Base-by-base conservation (phyloP, 64 coral and sea anemone species). In the Montipora sp. region DNA sequence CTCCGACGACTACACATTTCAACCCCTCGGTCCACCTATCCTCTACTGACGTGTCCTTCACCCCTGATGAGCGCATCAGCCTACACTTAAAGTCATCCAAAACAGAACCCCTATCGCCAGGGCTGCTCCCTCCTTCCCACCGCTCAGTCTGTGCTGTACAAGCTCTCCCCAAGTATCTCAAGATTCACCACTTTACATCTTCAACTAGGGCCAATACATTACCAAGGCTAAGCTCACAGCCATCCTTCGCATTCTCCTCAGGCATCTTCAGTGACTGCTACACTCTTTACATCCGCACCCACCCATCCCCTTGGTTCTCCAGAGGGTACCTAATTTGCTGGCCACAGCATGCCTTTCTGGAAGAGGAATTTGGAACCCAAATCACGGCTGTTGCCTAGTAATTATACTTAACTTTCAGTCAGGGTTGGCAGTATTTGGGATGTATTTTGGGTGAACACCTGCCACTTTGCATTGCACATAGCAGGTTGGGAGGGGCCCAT, bases 101-200 rank as follows among this genome's bases (percentile, higher is more conserved):
- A 79, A 79, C 77, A 18, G 77, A 78, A 79, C 22, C 77, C 77
- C 49, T 79, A 18, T 36, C 43, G 22, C 13, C 6, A 79, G 49
- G 77, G 21, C 22, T 48, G 44, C 22, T 47, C 49, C 12, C 13
- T 79, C 44, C 44, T 51, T 79, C 77, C n/a, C 13, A 21, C 20
- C 18, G 22, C 5, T 47, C 43, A 36, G 36, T 36, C 36, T 36
- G 36, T 36, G 36, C 36, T 36, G 36, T 36, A 36, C 36, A 36
- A 36, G 36, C 24, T 0, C 11, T 79, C 1, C 24, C 6, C 43
- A 14, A 79, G 16, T 79, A 48, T 27, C 13, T 79, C 5, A 4
- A 51, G 1, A 5, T 23, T 21, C 49, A 19, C 77, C 22, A 76
- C 77, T 79, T 36, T 79, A 48, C 45, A 14, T 47, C 11, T 48